These are phyloP conservation scores for Drosophila punjabiensis DNA, from an alignment of 1,140 invertebrate species.

Conservation along the genomic window DNA sequence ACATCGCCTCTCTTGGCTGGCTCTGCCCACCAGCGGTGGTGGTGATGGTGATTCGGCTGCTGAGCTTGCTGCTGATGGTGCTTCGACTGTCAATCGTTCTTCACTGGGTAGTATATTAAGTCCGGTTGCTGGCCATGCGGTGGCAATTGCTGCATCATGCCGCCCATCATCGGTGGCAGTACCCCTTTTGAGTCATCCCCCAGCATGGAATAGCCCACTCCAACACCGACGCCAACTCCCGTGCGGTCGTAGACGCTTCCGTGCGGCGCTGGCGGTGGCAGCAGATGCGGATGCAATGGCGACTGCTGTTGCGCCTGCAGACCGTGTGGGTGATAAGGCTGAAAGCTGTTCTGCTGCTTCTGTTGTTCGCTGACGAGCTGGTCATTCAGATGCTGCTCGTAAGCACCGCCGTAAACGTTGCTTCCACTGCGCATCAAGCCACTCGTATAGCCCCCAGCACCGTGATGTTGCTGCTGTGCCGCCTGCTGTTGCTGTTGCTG, in stretches of 20 bases:
- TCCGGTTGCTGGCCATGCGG: slow-evolving; percentile 75
- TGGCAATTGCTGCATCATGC: slow-evolving; percentile 83
- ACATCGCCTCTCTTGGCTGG: slow-evolving; percentile 83
- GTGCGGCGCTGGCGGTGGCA: slow-evolving; percentile 73
- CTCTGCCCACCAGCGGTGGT: slow-evolving; percentile 76
- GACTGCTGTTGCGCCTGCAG: slow-evolving; percentile 53
- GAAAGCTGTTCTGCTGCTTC: slow-evolving; percentile 83
- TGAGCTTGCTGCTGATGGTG: slow-evolving; percentile 50
- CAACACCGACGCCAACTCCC: slow-evolving; percentile 60
- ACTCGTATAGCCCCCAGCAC: slow-evolving; percentile 51
- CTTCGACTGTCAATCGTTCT: slow-evolving; percentile 84
- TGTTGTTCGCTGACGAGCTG: slow-evolving; percentile 77
- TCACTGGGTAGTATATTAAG: slow-evolving; percentile 83
- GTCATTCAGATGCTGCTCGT: slow-evolving; percentile 70
- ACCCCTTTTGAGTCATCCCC: slow-evolving; percentile 75
- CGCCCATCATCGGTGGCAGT: slow-evolving; percentile 75
- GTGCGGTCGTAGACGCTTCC: slow-evolving; percentile 64
- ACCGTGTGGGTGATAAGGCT: slow-evolving; percentile 76
- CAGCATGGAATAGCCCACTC: slow-evolving; percentile 73
- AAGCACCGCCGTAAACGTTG: slow-evolving; percentile 69
- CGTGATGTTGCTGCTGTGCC: slow-evolving; percentile 69
- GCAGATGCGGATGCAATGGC: slow-evolving; percentile 63
- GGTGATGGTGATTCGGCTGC: slow-evolving; percentile 63
- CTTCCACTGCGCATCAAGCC: slow-evolving; percentile 64
- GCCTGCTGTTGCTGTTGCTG: slow-evolving; percentile 60